A percentile compares a stretch with the other conserved stretches of the same genome.
phyloP scores from a whole-genome alignment of 1,140 invertebrate species.

The Colletes gigas region DNA sequence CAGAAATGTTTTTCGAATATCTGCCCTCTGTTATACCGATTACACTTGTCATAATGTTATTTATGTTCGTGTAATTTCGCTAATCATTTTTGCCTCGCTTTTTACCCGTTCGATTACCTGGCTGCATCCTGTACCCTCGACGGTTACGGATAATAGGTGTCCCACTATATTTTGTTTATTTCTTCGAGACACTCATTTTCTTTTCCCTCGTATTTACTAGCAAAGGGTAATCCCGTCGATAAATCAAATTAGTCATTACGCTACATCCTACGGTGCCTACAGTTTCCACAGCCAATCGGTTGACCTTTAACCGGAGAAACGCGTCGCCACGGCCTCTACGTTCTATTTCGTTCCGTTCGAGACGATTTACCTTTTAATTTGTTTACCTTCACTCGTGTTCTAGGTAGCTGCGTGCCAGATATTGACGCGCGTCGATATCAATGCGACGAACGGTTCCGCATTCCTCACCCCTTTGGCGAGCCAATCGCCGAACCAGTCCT shows the following conservation, averaged over 20 bases:
- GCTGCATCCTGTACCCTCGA: no score
- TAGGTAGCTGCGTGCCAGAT: not conserved
- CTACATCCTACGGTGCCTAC: not conserved
- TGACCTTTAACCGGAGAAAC: not conserved
- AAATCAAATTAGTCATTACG: not conserved
- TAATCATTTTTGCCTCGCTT: no score
- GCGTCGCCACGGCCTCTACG: not conserved
- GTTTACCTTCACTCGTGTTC: not conserved
- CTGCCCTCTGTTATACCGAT: no score
- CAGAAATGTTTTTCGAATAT: no score
- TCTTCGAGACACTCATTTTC: not conserved
- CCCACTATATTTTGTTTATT: not conserved
- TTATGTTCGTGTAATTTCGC: no score
- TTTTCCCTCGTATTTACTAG: no score
- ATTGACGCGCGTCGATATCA: constrained; percentile 3
- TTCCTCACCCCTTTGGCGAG: constrained; percentile 15
- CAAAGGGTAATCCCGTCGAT: no score
- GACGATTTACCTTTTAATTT: constrained; percentile 5
- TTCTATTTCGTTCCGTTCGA: not conserved
- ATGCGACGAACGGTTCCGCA: constrained; percentile 24
- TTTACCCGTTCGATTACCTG: no score
- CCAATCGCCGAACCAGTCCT: not conserved
- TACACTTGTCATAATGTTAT: no score
- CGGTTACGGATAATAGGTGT: no score
- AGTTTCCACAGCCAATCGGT: not conserved